Evolutionary conservation across 2,888 invertebrate species (phyloP), one percentile per base, ranked within the genome.

Genomic region (Tribolium freemani): DNA sequence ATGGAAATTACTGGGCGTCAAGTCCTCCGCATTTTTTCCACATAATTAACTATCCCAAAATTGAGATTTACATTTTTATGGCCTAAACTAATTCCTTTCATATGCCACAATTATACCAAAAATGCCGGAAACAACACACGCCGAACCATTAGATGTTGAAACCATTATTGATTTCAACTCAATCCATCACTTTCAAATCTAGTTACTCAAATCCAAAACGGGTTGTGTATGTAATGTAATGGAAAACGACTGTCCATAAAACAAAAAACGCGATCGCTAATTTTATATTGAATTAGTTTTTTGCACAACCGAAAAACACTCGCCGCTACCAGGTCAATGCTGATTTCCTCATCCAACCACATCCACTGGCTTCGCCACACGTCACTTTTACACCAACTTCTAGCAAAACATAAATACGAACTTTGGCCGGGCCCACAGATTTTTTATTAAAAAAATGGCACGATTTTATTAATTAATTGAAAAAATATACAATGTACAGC

Each of bases 1-100:
- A 73, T 73, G 73, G 73, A 73, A 73, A 73, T 73, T 70, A 70
- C 61, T 56, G 67, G 73, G 73, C 73, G 73, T 69, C 66, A 53
- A 70, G 67, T 70, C 67, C 73, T 70, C 70, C 70, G 58, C 70
- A 70, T 73, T 61, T 70, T 73, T 73, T 67, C 60, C 66, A 69
- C 48, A 73, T 73, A 73, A 73, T 73, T 73, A 73, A 66, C 66
- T 70, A 64, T 70, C 57, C 69, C 57, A 67, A 45, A 70, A 70
- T 73, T 21, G 66, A 69, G 73, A 70, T 73, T 73, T 70, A 69
- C 64, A 73, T 66, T 66, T 67, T 73, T 70, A 67, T 70, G 67
- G 45, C 54, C 63, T 57, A 63, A 63, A 16, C 63, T 48, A 63
- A 31, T 63, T 63, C 48, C 51, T 21, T 63, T 48, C 38, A 26